Evolutionary conservation across 2,113 vertebrate species (phyloP).

Genomic region (Esox niger): DNA sequence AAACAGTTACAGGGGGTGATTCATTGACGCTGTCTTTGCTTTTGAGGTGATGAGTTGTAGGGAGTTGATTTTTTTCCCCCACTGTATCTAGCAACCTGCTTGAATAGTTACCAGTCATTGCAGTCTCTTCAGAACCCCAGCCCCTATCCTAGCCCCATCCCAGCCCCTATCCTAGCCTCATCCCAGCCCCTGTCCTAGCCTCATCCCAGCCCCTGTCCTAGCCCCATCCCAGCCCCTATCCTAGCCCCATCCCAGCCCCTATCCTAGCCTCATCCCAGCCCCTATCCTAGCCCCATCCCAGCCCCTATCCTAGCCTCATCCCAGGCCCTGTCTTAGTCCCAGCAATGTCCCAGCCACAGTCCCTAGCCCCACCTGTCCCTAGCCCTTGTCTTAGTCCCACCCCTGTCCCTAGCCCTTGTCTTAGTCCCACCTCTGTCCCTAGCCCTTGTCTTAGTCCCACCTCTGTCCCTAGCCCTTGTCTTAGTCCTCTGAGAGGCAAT

Average conservation of each 20-base stretch:
- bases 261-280: background rate
- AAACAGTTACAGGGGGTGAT: background rate
- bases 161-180: background rate
- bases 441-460: background rate
- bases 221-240: too few species aligned
- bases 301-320: too few species aligned
- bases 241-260: too few species aligned
- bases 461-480: too few species aligned
- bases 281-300: too few species aligned
- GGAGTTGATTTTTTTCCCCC: constrained; percentile 9
- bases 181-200: background rate
- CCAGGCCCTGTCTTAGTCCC: background rate
- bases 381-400: background rate
- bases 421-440: background rate
- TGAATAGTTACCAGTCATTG: constrained; percentile 1
- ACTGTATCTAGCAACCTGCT: background rate
- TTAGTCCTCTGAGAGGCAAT: background rate
- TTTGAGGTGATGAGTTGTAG: background rate
- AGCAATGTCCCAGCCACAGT: background rate
- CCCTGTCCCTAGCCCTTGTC: background rate
- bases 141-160: background rate
- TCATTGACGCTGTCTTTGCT: background rate
- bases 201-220: too few species aligned
- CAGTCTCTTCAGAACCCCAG: background rate
- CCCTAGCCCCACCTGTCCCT: background rate